These are phyloP conservation scores for Heliocidaris tuberculata DNA, from an alignment of 35 echinoderm and acorn worm genomes.

Conservation along the genomic window DNA sequence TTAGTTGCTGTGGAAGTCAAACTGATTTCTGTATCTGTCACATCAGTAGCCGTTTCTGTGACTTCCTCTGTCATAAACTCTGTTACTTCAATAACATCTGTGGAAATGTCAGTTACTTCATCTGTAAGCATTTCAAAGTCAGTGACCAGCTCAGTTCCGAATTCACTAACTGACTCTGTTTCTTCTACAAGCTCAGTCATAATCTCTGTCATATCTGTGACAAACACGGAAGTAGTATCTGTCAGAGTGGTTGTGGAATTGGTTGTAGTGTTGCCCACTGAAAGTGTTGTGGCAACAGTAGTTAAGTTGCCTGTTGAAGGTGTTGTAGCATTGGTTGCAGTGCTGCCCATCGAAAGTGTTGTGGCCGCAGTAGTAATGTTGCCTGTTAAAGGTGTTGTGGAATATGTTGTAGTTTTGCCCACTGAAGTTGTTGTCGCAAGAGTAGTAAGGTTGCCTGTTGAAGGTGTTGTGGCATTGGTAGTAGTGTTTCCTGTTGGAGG, in stretches of 20 bases:
- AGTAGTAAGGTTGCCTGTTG: neutral
- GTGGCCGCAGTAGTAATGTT: no score
- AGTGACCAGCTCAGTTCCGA: neutral
- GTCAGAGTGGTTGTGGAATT: neutral
- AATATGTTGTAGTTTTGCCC: no score
- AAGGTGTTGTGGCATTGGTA: no score
- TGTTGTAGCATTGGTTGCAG: no score
- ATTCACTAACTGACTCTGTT: neutral
- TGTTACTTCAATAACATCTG: neutral
- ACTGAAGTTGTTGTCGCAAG: no score
- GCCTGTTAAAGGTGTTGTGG: no score
- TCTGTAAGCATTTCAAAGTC: neutral
- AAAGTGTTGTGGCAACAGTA: neutral
- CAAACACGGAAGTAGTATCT: neutral
- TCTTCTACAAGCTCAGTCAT: neutral
- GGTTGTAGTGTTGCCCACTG: neutral
- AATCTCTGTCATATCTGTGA: neutral
- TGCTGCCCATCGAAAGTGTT: no score
- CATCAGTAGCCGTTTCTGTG: no score
- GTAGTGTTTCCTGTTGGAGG: no score
- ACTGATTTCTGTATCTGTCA: no score
- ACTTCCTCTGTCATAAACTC: no score
- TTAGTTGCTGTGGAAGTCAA: neutral
- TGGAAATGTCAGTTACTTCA: neutral
- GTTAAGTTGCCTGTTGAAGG: neutral